Percentiles rank a stretch among this genome's conserved stretches.
These are phyloP conservation scores for Pao palembangensis DNA, from an alignment of 2,113 vertebrate species.

Conservation along the genomic window DNA sequence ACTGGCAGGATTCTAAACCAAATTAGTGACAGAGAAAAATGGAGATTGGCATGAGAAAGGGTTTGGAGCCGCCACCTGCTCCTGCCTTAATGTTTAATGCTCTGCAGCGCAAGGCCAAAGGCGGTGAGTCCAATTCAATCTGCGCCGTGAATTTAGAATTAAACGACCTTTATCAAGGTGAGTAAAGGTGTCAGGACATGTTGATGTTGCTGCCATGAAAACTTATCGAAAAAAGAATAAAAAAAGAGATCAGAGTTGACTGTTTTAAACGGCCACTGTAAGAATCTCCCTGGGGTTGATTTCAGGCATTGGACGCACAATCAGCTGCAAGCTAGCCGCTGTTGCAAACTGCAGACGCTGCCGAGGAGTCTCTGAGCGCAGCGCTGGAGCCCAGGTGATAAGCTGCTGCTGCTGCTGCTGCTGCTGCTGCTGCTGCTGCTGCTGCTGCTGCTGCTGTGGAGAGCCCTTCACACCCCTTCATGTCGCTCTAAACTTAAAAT, in stretches of 20 bases:
- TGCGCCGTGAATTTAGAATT: constrained; percentile 50
- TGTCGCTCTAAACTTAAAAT: background rate
- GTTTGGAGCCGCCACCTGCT: constrained; percentile 66
- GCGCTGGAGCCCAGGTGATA: constrained; percentile 45
- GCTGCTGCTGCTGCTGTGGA: constrained; percentile 1
- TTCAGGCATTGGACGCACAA: constrained; percentile 1
- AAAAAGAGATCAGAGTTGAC: too few species aligned
- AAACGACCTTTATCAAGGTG: constrained; percentile 37
- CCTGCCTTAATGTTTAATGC: constrained; percentile 42
- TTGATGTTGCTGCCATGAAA: constrained; percentile 48
- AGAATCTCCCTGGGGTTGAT: background rate
- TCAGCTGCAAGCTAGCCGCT: constrained; percentile 37
- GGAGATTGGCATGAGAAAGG: constrained; percentile 59
- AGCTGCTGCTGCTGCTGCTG: constrained; percentile 9
- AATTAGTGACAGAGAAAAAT: constrained; percentile 49
- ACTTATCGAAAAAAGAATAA: constrained; percentile 11
- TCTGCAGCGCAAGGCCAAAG: constrained; percentile 44
- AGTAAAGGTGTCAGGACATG: constrained; percentile 35
- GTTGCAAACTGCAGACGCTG: constrained; percentile 42
- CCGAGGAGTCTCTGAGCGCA: constrained; percentile 38
- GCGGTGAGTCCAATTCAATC: constrained; percentile 43
- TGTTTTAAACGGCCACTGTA: background rate
- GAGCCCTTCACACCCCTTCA: constrained; percentile 20
- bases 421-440: constrained; percentile 12
- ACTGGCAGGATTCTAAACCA: constrained; percentile 44